These are phyloP conservation scores for Enteromius radiatus DNA, from an alignment of 2,797 vertebrate genomes.

Conservation along the genomic window DNA sequence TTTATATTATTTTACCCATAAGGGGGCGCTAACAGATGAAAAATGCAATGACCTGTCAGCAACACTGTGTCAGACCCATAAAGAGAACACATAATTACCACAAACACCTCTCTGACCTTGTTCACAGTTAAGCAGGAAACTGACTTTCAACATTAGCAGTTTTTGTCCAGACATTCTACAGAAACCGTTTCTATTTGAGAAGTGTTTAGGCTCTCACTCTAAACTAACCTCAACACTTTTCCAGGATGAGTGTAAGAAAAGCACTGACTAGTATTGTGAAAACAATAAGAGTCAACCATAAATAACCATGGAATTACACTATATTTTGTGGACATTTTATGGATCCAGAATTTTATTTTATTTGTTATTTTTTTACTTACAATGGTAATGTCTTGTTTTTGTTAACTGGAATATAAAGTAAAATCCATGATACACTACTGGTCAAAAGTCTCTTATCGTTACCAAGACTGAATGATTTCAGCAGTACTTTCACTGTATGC, in stretches of 20 bases:
- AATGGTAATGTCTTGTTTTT: neutral
- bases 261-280: constrained; percentile 1
- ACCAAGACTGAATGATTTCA: neutral
- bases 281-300: neutral
- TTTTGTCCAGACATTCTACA: neutral
- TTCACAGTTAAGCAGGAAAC: constrained; percentile 7
- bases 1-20: neutral
- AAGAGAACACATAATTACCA: neutral
- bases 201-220: neutral
- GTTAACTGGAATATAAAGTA: neutral
- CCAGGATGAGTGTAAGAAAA: constrained; percentile 4
- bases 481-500: neutral
- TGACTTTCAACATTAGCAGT: constrained; percentile 11
- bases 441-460: neutral
- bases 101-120: constrained; percentile 3
- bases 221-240: neutral
- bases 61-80: neutral
- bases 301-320: neutral
- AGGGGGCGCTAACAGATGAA: constrained; percentile 1
- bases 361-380: neutral
- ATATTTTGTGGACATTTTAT: neutral
- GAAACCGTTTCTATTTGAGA: neutral
- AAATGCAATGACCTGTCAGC: neutral
- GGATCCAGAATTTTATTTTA: neutral
- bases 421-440: neutral